Percentiles rank a stretch among this genome's conserved stretches.
These are phyloP conservation scores for Emydoidea blandingii DNA, from an alignment of 2,797 vertebrate species.

Conservation along the genomic window DNA sequence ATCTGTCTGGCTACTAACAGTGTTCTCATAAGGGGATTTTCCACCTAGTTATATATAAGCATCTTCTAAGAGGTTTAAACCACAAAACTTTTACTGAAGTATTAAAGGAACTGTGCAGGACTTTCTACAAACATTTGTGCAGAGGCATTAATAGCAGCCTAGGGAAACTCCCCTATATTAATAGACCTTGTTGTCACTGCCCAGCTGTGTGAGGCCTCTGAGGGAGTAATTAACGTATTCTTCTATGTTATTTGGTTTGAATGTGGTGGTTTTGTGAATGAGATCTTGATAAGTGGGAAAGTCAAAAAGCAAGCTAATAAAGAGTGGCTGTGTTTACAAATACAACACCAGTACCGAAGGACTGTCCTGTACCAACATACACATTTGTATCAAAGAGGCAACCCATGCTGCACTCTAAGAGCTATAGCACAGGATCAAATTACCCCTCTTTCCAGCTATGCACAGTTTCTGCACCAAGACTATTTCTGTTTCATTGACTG, in stretches of 20 bases:
- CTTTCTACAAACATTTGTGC: constrained; percentile 65
- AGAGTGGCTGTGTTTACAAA: background rate
- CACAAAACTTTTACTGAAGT: constrained; percentile 65
- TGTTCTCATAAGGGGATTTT: constrained; percentile 55
- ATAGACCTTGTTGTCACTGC: constrained; percentile 59
- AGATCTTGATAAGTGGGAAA: constrained; percentile 32
- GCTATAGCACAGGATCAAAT: background rate
- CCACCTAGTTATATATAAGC: constrained; percentile 46
- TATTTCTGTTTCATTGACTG: background rate
- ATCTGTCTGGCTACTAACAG: constrained; percentile 15
- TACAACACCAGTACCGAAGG: background rate
- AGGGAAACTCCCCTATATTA: constrained; percentile 71
- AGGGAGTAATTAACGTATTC: constrained; percentile 51
- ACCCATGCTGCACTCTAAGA: background rate
- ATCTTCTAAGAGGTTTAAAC: constrained; percentile 69
- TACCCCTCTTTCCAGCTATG: background rate
- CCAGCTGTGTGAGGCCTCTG: constrained; percentile 3
- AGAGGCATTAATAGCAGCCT: constrained; percentile 50
- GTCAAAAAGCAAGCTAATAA: background rate
- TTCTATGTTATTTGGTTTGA: constrained; percentile 30
- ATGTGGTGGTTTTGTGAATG: constrained; percentile 34
- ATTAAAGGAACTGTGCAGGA: constrained; percentile 36
- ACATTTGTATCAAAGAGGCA: background rate
- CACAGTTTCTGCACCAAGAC: constrained; percentile 17
- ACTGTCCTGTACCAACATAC: background rate